Evolutionary conservation across 2,113 vertebrate genomes (phyloP).

Genomic region (Hiodon tergisus): DNA sequence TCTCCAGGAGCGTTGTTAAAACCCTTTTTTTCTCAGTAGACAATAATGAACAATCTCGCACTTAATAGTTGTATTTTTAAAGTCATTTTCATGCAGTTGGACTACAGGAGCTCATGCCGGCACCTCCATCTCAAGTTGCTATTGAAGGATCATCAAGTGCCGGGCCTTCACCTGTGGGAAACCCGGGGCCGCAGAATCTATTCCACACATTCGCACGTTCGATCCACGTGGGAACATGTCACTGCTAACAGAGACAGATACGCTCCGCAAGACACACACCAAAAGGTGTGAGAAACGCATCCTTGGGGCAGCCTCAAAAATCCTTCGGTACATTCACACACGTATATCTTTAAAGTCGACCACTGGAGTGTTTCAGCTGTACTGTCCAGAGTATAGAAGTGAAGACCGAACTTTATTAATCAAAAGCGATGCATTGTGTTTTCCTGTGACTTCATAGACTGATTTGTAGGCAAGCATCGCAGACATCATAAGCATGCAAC

Average conservation of each 20-base stretch:
- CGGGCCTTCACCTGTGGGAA: constrained; percentile 1
- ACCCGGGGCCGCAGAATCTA: background rate
- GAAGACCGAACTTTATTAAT: too few relatives aligned
- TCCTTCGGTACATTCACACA: background rate
- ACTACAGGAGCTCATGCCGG: background rate
- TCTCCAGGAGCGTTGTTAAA: too few relatives aligned
- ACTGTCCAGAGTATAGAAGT: too few relatives aligned
- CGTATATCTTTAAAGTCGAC: background rate
- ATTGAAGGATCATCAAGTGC: background rate
- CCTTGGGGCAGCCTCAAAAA: constrained; percentile 15
- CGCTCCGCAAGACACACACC: background rate
- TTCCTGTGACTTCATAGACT: too few relatives aligned
- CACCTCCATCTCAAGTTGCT: background rate
- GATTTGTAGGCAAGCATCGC: too few relatives aligned
- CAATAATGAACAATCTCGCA: too few relatives aligned
- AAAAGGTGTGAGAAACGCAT: background rate
- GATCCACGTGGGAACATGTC: background rate
- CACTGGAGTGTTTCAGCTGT: too few relatives aligned
- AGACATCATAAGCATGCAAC: too few relatives aligned
- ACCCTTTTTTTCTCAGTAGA: too few relatives aligned
- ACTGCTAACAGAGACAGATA: background rate
- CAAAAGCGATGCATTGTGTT: too few relatives aligned
- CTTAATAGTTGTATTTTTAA: too few relatives aligned
- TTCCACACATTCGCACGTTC: background rate
- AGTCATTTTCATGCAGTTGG: background rate